These are phyloP conservation scores for Emydocephalus ijimae DNA, from an alignment of 2,113 vertebrate genomes.

Conservation along the genomic window DNA sequence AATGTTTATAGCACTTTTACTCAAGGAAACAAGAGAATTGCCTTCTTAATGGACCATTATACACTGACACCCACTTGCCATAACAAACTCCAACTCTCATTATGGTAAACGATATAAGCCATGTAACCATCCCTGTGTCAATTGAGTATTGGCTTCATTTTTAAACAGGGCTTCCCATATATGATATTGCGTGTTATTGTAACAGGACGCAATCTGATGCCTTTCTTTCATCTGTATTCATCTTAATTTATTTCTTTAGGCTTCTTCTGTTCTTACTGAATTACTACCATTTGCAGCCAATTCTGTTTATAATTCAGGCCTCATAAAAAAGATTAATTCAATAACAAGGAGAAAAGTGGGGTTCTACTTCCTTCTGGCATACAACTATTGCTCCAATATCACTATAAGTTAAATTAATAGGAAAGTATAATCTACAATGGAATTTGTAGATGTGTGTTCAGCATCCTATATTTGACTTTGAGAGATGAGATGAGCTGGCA, in stretches of 20 bases:
- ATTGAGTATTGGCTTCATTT: background rate
- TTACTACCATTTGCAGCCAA: background rate
- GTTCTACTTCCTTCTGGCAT: background rate
- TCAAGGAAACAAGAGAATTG: constrained; percentile 1
- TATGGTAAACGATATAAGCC: background rate
- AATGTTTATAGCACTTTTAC: constrained; percentile 11
- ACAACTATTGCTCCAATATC: background rate
- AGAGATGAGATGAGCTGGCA: background rate
- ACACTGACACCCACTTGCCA: background rate
- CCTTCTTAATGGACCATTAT: background rate
- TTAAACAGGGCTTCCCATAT: background rate
- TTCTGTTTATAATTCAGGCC: background rate
- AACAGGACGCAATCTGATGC: background rate
- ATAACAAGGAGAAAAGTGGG: background rate
- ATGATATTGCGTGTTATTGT: background rate
- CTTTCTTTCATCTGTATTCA: background rate
- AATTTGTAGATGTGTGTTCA: background rate
- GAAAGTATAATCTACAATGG: background rate
- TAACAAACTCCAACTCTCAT: background rate
- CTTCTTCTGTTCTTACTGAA: background rate
- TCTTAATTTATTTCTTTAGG: background rate
- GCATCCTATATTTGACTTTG: background rate
- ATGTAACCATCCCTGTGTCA: background rate
- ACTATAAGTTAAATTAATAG: background rate
- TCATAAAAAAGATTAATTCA: background rate